phyloP scores from a whole-genome alignment of 2,113 vertebrate genomes.

The Sturnus vulgaris region DNA sequence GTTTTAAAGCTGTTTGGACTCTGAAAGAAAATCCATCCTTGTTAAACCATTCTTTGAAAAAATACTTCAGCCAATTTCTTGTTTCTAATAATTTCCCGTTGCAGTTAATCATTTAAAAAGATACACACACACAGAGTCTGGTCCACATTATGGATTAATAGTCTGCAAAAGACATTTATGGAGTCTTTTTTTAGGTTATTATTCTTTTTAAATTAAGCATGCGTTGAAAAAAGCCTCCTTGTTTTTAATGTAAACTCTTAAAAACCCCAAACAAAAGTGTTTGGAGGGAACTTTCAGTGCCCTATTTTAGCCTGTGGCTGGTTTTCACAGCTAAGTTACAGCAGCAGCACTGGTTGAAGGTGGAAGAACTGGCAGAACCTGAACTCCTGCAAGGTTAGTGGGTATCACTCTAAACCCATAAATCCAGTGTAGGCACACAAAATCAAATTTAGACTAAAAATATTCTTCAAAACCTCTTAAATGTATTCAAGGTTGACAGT shows the following conservation, averaged over 20 bases:
- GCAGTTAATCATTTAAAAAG: not conserved
- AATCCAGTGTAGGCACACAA: not conserved
- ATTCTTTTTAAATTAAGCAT: not conserved
- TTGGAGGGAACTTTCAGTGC: not conserved
- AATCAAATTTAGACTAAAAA: not conserved
- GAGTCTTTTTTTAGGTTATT: not conserved
- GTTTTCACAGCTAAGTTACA: constrained; percentile 26
- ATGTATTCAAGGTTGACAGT: not conserved
- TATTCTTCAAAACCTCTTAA: not conserved
- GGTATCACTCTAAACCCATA: not conserved
- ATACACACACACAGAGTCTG: not conserved
- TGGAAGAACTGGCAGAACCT: not conserved
- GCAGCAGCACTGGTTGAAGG: not conserved
- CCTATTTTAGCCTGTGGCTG: not conserved
- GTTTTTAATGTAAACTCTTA: not conserved
- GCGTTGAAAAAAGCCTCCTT: not conserved
- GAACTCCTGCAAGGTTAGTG: not conserved
- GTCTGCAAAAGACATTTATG: not conserved
- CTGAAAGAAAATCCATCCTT: not conserved
- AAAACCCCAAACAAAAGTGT: not conserved
- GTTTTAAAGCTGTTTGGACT: not conserved
- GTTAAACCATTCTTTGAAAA: not conserved
- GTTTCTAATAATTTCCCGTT: not conserved
- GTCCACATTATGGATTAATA: not conserved
- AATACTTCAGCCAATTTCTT: not conserved